Percentiles rank a stretch among this genome's conserved stretches.
These are phyloP conservation scores for Drosophila algonquin DNA, from an alignment of 2,888 invertebrate species.

Conservation along the genomic window DNA sequence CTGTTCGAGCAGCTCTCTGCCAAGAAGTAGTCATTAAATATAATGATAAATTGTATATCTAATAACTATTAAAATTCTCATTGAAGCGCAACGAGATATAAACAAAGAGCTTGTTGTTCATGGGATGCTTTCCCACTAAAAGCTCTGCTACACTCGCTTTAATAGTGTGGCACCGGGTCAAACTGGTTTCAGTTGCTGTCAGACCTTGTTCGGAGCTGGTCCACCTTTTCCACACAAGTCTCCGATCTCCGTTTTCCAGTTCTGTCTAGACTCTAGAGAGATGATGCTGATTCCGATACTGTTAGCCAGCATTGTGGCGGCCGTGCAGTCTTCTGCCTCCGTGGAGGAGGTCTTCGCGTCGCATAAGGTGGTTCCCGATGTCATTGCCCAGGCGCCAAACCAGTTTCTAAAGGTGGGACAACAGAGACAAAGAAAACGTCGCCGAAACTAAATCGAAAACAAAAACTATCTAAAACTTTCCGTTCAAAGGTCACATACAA, in stretches of 20 bases:
- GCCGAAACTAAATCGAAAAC: background rate
- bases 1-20: conserved; percentile 79
- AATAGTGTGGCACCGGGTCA: conserved; percentile 34
- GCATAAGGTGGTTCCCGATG: conserved; percentile 71
- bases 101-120: conserved; percentile 14
- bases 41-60: too few species aligned
- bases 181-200: conserved; percentile 66
- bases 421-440: background rate
- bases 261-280: background rate
- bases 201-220: conserved; percentile 28
- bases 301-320: conserved; percentile 35
- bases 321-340: conserved; percentile 33
- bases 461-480: conserved; percentile 27
- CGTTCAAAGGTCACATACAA: conserved; percentile 69
- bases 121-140: conserved; percentile 15
- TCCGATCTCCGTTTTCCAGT: background rate
- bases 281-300: conserved; percentile 45
- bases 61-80: too few species aligned
- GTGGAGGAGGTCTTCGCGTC: conserved; percentile 86
- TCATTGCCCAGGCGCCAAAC: conserved; percentile 62
- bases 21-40: conserved; percentile 14
- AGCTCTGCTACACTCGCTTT: conserved; percentile 29
- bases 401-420: conserved; percentile 55
- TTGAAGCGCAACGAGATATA: conserved; percentile 12
- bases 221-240: background rate